Percentiles rank a stretch among this genome's conserved stretches.
Conservation (phyloP, 1,140 invertebrate species). For the Tyrophagus putrescentiae region DNA sequence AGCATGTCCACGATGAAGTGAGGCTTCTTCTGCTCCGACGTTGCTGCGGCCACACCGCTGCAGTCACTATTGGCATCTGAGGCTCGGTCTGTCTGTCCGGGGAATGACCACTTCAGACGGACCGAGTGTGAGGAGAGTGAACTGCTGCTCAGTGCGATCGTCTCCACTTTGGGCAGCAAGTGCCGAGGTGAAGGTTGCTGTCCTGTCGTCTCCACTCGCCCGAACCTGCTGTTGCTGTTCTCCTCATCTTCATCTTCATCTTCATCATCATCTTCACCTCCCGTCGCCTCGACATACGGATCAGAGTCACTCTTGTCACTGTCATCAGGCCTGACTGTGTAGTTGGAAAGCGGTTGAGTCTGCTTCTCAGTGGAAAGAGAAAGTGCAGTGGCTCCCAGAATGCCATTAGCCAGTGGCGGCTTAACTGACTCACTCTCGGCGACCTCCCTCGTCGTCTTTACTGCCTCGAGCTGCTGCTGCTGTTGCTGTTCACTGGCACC, state of each 20-base stretch:
- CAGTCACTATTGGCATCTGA: background rate
- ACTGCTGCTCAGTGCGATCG: background rate
- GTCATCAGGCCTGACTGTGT: background rate
- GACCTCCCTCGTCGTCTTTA: no score
- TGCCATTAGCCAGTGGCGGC: no score
- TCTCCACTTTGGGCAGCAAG: slow-evolving; percentile 20
- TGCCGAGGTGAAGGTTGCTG: slow-evolving; percentile 21
- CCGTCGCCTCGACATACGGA: background rate
- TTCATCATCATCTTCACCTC: background rate
- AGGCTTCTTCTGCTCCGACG: background rate
- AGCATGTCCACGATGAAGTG: slow-evolving; percentile 24
- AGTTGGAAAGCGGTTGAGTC: no score
- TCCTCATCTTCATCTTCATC: background rate
- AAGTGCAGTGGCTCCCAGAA: no score
- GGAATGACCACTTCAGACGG: slow-evolving; percentile 21
- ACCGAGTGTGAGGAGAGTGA: slow-evolving; percentile 17
- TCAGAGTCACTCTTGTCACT: slow-evolving; percentile 1
- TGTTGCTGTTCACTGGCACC: no score
- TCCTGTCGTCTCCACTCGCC: no score
- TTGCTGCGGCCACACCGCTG: background rate
- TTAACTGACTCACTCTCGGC: no score
- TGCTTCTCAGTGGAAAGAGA: no score
- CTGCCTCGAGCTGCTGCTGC: no score
- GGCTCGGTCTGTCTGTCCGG: background rate
- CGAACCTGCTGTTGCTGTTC: no score